phyloP scores from a whole-genome alignment of 2,113 vertebrate species.

The Balaeniceps rex region DNA sequence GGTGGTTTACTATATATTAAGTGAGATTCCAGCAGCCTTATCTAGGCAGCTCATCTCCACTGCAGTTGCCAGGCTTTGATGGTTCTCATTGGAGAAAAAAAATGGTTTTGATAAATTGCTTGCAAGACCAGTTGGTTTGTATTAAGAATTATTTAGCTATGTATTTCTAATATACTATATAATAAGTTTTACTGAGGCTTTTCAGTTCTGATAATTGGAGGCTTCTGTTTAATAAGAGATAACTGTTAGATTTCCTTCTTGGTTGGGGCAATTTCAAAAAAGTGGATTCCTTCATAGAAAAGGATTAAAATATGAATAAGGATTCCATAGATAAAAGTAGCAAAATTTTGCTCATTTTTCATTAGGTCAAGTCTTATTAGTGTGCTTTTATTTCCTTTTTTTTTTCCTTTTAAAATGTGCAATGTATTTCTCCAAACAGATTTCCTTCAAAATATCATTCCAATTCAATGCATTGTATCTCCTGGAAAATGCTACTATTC shows the following conservation, averaged over 20 bases:
- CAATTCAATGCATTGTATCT: slow-evolving; percentile 84
- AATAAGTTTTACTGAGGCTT: neutral
- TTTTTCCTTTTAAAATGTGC: neutral
- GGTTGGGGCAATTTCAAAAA: neutral
- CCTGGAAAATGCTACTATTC: slow-evolving; percentile 78
- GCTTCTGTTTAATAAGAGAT: neutral
- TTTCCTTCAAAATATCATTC: slow-evolving; percentile 85
- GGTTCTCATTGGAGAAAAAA: neutral
- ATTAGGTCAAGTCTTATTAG: neutral
- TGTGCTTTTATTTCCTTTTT: neutral
- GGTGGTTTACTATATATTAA: neutral
- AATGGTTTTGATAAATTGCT: neutral
- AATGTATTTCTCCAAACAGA: slow-evolving; percentile 68
- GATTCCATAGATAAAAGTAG: neutral
- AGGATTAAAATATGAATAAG: neutral
- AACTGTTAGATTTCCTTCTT: neutral
- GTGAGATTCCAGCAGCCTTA: neutral
- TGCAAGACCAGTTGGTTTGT: neutral
- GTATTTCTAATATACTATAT: neutral
- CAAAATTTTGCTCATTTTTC: neutral
- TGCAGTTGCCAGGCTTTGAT: neutral
- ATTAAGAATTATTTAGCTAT: neutral
- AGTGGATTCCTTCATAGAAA: neutral
- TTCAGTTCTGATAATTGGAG: neutral
- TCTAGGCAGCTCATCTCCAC: neutral